Evolutionary conservation across 1,140 invertebrate species (phyloP).

Genomic region (Chironomus striatipennis): DNA sequence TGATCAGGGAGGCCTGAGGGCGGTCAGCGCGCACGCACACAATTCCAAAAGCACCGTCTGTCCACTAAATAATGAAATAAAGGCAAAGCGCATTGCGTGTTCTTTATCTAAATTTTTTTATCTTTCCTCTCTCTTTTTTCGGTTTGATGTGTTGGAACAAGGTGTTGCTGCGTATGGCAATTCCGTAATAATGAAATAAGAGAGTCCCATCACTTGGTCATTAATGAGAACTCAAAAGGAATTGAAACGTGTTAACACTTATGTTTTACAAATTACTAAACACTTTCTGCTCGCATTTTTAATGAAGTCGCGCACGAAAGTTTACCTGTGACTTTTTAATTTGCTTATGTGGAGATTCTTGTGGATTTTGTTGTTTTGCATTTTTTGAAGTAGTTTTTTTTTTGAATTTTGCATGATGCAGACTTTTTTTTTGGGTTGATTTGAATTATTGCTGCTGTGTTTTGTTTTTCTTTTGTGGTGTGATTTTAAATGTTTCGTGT

Average conservation of each 20-base stretch:
- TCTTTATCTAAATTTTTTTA: constrained; percentile 23
- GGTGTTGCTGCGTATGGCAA: neutral
- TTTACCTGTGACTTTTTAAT: no score
- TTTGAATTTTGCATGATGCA: no score
- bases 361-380: no score
- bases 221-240: neutral
- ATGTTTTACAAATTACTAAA: constrained; percentile 22
- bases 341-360: no score
- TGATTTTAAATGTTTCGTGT: no score
- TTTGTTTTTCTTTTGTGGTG: no score
- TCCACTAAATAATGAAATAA: constrained; percentile 26
- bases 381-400: no score
- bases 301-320: neutral
- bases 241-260: constrained; percentile 21
- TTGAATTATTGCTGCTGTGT: no score
- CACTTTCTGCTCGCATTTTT: constrained; percentile 5
- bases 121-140: neutral
- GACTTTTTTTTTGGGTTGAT: no score
- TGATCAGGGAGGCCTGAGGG: constrained; percentile 38
- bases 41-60: constrained; percentile 34
- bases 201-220: neutral
- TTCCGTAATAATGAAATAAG: neutral
- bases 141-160: no score
- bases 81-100: constrained; percentile 16
- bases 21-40: constrained; percentile 32